phyloP scores from a whole-genome alignment of 2,888 invertebrate genomes.

The Hartigia nigra region DNA sequence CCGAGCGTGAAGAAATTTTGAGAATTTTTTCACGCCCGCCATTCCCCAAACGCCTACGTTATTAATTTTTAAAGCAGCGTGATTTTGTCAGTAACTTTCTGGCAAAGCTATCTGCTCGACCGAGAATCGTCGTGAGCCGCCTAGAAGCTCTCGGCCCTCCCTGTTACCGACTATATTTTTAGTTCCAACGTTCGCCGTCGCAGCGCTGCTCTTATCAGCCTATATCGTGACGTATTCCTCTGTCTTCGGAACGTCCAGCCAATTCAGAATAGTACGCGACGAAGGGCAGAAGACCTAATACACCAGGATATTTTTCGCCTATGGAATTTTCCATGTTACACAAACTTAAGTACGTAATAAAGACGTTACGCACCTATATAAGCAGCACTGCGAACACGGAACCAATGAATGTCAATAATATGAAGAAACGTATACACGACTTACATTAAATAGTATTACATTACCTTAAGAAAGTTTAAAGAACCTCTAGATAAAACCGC shows the following conservation, averaged over 20 bases:
- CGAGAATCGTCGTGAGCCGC: slow-evolving; percentile 22
- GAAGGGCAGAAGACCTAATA: not conserved
- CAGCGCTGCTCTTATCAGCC: slow-evolving; percentile 3
- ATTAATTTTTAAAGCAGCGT: slow-evolving; percentile 25
- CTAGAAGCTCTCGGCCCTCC: slow-evolving; percentile 18
- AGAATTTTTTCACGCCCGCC: not conserved
- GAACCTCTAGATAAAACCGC: not conserved
- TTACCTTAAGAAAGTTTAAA: not conserved
- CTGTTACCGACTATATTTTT: slow-evolving; percentile 29
- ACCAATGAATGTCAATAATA: not conserved
- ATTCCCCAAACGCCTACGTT: not conserved
- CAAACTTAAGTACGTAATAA: not conserved
- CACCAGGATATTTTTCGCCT: not conserved
- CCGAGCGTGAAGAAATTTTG: not conserved
- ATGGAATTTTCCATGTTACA: not conserved
- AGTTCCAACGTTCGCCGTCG: slow-evolving; percentile 15
- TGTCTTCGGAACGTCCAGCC: slow-evolving; percentile 2
- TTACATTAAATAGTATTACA: not conserved
- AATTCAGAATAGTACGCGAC: not conserved
- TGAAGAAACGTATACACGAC: not conserved
- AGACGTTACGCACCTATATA: not conserved
- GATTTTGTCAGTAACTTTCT: slow-evolving; percentile 37
- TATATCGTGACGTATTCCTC: not conserved
- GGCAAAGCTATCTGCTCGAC: slow-evolving; percentile 19
- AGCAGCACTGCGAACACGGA: not conserved